A percentile compares a stretch with the other conserved stretches of the same genome.
phyloP scores from a whole-genome alignment of 2,113 vertebrate species.

The Tetrax tetrax region DNA sequence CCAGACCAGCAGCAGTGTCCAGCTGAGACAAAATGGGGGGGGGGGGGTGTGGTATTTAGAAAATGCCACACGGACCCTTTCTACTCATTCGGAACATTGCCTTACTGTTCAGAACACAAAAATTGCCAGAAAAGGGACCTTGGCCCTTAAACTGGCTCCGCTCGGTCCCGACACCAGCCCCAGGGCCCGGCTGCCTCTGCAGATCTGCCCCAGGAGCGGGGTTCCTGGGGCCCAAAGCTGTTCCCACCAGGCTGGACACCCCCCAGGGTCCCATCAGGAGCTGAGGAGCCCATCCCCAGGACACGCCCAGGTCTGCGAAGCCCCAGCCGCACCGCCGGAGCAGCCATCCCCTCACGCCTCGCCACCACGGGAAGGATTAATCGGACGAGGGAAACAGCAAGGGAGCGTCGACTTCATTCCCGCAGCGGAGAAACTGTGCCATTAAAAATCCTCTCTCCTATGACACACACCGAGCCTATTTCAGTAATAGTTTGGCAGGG shows the following conservation, averaged over 20 bases:
- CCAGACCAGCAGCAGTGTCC: background rate
- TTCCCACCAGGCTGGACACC: background rate
- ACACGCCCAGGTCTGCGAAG: rapidly evolving
- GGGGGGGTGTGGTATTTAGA: background rate
- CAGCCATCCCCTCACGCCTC: background rate
- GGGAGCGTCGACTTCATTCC: background rate
- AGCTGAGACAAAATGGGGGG: background rate
- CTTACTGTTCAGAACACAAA: background rate
- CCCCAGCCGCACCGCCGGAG: rapidly evolving
- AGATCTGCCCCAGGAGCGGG: background rate
- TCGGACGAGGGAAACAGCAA: background rate
- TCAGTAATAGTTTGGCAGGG: conserved; percentile 57
- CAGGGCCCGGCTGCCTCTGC: rapidly evolving
- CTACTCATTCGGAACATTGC: background rate
- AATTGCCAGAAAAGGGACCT: background rate
- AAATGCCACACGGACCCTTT: background rate
- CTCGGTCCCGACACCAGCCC: background rate
- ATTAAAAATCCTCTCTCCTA: conserved; percentile 50
- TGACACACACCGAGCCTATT: conserved; percentile 64
- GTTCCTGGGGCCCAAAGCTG: rapidly evolving
- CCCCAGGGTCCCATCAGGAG: background rate
- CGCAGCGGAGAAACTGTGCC: background rate
- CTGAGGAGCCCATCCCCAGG: background rate
- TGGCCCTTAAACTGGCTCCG: background rate
- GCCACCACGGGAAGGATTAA: background rate